Conservation (phyloP, 2,797 vertebrate species). For the Sciurus vulgaris region DNA sequence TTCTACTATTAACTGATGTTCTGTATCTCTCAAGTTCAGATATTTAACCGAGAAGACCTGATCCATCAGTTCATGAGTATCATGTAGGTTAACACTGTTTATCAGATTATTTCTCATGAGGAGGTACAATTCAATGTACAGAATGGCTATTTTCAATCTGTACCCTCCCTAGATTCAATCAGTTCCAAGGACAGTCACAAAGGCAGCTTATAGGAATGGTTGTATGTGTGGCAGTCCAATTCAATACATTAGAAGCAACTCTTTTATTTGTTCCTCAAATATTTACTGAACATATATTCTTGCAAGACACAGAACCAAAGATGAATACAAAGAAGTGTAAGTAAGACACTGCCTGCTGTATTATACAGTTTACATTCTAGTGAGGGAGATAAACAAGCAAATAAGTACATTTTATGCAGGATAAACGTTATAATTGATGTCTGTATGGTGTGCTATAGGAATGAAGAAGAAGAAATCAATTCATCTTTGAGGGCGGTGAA, state of each 20-base stretch:
- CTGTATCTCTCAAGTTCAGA: not conserved
- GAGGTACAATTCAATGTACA: not conserved
- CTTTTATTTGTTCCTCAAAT: conserved; percentile 64
- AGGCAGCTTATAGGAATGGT: not conserved
- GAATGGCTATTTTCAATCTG: not conserved
- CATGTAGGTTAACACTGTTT: not conserved
- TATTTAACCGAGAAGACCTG: not conserved
- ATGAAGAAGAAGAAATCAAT: not conserved
- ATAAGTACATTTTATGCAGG: conserved; percentile 22
- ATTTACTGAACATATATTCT: conserved; percentile 48
- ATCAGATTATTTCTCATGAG: not conserved
- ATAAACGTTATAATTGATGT: not conserved
- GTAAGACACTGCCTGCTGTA: not conserved
- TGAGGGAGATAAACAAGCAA: conserved; percentile 27
- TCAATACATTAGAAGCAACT: not conserved
- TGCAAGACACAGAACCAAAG: not conserved
- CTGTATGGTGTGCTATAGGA: not conserved
- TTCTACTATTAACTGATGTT: not conserved
- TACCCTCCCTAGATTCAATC: not conserved
- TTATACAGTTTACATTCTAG: not conserved
- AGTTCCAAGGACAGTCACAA: not conserved
- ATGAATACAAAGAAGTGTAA: conserved; percentile 41
- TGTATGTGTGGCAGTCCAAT: not conserved
- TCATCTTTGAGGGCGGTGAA: not conserved
- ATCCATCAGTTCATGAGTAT: not conserved